Evolutionary conservation across 1,140 invertebrate genomes (phyloP).

Genomic region (Sycobia sp.): DNA sequence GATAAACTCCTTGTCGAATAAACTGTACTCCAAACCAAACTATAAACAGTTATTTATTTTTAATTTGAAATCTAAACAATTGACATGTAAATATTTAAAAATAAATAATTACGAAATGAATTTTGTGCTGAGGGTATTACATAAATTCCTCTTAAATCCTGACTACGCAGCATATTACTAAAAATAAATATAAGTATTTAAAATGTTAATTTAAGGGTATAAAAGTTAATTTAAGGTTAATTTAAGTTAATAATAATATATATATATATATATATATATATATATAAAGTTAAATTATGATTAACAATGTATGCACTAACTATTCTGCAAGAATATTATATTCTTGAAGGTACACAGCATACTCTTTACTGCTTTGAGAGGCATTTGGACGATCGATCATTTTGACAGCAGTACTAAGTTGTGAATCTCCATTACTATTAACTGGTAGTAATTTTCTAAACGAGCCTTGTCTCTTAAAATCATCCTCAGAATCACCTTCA

Average conservation of each 20-base stretch:
- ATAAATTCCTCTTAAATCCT: slow-evolving; percentile 87
- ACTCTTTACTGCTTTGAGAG: slow-evolving; percentile 58
- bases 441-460: slow-evolving; percentile 63
- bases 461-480: slow-evolving; percentile 57
- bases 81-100: slow-evolving; percentile 15
- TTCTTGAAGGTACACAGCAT: slow-evolving; percentile 70
- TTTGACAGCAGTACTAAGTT: slow-evolving; percentile 63
- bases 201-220: no score
- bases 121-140: slow-evolving; percentile 87
- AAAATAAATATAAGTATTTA: slow-evolving; percentile 42
- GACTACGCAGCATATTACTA: slow-evolving; percentile 83
- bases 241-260: background rate
- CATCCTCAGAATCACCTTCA: slow-evolving; percentile 49
- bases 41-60: slow-evolving; percentile 58
- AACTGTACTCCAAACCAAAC: slow-evolving; percentile 95
- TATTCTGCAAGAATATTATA: slow-evolving; percentile 80
- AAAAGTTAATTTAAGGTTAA: background rate
- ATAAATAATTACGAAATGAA: slow-evolving; percentile 69
- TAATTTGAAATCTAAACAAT: slow-evolving; percentile 17
- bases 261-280: slow-evolving; percentile 5
- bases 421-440: slow-evolving; percentile 61
- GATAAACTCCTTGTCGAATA: slow-evolving; percentile 83
- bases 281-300: background rate
- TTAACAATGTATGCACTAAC: slow-evolving; percentile 60
- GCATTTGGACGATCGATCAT: slow-evolving; percentile 63